Evolutionary conservation across 2,797 vertebrate species (phyloP), one percentile per base, ranked within the genome.

Genomic region (Gambusia yucatana): DNA sequence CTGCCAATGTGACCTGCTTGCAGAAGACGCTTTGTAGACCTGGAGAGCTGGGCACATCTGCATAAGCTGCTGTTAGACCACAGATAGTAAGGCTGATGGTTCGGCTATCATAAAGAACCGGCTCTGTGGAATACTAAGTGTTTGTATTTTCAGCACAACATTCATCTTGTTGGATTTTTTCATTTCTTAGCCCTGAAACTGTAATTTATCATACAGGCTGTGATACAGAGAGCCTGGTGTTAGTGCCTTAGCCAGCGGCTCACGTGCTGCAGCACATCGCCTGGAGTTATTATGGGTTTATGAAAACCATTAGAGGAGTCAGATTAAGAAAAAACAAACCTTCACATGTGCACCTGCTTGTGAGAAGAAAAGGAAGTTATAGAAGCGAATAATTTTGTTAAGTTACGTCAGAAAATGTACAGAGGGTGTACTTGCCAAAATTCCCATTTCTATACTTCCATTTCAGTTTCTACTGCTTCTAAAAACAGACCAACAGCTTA

Each of bases 41-140:
- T 11, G 63, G 3, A 67, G 36, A 89, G 88, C 85, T 50, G 20
- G 39, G 73, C 88, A 86, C 89, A 93, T 95, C 94, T 94, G 91
- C 93, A 95, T 94, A 95, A 91, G 89, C 92, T 91, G 91, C 92
- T 93, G 93, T 94, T 93, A 94, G 90, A 83, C 82, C 67, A 86
- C 85, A 89, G 93, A 93, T 88, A 78, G 87, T 41, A 79, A 75
- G 78, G 87, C 80, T 86, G 83, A 92, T 92, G 87, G 92, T 91
- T 83, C 72, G 47, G 90, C 94, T 94, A 93, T 94, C 91, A 91
- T 90, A 88, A 89, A 90, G 89, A 88, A 87, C 80, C 86, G 82
- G 83, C 91, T 88, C 52, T 10, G 30, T 70, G 39, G 88, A 93
- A 93, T 93, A 93, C 88, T 72, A 93, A 94, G 90, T 86, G 83